phyloP scores from a whole-genome alignment of 2,888 invertebrate species.

The Rhyacophila evoluta region DNA sequence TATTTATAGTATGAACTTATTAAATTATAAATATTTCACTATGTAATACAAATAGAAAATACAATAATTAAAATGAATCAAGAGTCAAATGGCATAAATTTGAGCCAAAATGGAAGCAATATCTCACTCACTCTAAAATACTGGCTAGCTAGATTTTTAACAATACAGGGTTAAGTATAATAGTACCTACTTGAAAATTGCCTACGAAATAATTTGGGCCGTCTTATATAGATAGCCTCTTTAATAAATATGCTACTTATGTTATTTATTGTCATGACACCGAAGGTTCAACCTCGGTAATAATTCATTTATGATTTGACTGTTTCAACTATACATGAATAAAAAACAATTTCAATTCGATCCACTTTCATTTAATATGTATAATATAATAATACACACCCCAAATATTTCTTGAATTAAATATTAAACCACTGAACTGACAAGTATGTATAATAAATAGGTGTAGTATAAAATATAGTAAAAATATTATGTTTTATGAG shows the following conservation, averaged over 20 bases:
- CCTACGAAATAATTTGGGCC: neutral
- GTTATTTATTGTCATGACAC: slow-evolving; percentile 17
- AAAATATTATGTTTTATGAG: too few species aligned
- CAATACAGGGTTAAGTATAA: neutral
- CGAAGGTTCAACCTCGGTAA: neutral
- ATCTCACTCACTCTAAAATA: too few species aligned
- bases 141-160: too few species aligned
- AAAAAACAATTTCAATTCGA: neutral
- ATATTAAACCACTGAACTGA: too few species aligned
- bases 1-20: too few species aligned
- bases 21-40: too few species aligned
- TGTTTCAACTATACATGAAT: neutral
- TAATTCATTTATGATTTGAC: slow-evolving; percentile 22
- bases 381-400: too few species aligned
- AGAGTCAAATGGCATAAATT: neutral
- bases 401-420: too few species aligned
- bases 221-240: neutral
- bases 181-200: neutral
- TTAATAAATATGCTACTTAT: neutral
- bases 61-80: neutral
- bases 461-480: too few species aligned
- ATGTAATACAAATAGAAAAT: slow-evolving; percentile 30
- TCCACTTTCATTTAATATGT: neutral
- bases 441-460: too few species aligned
- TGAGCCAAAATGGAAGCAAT: neutral